Evolutionary conservation across 30 jellyfish, hydroid and myxozoan genomes (phyloP).

Genomic region (Aurelia sp.): DNA sequence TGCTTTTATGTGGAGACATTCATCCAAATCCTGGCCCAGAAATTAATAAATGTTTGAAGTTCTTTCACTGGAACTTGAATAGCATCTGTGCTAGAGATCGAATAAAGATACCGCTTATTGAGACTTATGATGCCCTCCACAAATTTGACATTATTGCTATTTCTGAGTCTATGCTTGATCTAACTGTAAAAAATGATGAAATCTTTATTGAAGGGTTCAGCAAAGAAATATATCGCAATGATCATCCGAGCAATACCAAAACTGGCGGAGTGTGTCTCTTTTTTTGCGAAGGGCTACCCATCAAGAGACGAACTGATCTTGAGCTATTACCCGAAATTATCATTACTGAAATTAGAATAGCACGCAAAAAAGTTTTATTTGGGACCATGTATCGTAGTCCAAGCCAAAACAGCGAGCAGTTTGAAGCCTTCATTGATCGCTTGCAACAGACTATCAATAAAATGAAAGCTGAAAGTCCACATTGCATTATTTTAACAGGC

Average conservation of each 20-base stretch:
- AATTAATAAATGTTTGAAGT: too few relatives aligned
- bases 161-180: too few relatives aligned
- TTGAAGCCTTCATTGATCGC: too few relatives aligned
- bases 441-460: conserved; percentile 23
- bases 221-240: conserved; percentile 60
- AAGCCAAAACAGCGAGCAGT: too few relatives aligned
- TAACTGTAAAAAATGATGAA: conserved; percentile 4
- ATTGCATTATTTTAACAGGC: conserved; percentile 48
- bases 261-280: conserved; percentile 60
- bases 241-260: conserved; percentile 55
- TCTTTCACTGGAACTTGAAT: too few relatives aligned
- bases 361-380: conserved; percentile 30
- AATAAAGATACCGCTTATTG: too few relatives aligned
- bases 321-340: not conserved
- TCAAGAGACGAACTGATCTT: conserved; percentile 50
- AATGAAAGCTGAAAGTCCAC: conserved; percentile 64
- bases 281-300: conserved; percentile 59
- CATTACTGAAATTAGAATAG: conserved; percentile 49
- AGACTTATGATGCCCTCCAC: too few relatives aligned
- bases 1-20: too few relatives aligned
- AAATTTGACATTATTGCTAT: too few relatives aligned
- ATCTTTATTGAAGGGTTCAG: not conserved
- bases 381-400: too few relatives aligned
- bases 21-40: too few relatives aligned
- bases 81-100: not conserved